Base-by-base conservation (phyloP, 2,113 vertebrate species). In the Formicarius rufipectus region DNA sequence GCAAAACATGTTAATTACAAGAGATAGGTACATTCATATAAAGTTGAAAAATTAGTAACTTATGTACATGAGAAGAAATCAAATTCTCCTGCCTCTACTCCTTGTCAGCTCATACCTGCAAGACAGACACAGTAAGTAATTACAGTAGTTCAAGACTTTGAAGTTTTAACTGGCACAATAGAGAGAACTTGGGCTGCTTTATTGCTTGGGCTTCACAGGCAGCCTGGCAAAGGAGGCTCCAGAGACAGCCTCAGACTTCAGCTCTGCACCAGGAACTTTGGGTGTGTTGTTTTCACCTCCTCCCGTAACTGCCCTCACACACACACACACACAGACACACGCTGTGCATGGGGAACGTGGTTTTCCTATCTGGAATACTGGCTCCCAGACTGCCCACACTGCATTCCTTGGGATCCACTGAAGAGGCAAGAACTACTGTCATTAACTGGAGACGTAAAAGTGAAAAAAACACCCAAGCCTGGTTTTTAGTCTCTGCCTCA, bases 51-150 rank as follows among this genome's bases (percentile, higher is more conserved):
- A 56, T 68, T 30, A 69, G 42, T 82, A 40, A n/a, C 63, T 92
- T 90, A 55, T 56, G n/a, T 63, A 87, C 73, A 81, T 7, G 35
- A 86, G 81, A 89, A 76, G 75, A 84, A 78, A 62, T 98, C 97
- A 98, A 3, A 93, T 95, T 90, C 93, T 95, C 88, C 95, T 96
- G 59, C 85, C 89, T 88, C 98, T 98, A 8, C 94, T 93, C n/a
- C 90, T 63, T 63, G 97, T 98, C 93, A 98, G 92, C 79, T 98
- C 97, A 60, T 98, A 98, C 98, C 98, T 98, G 96, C 49, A 97
- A 96, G 62, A 98, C 45, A 92, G 67, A 92, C 7, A 87, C 42
- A 81, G 2, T 18, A 69, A 52, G 4, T 53, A 33, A 53, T 49
- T 53, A 49, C 1, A 33, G n/a, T 9, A 62, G 50, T 17, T 73